These are phyloP conservation scores for Poeciliopsis turneri DNA, from an alignment of 2,797 vertebrate species.

Conservation along the genomic window DNA sequence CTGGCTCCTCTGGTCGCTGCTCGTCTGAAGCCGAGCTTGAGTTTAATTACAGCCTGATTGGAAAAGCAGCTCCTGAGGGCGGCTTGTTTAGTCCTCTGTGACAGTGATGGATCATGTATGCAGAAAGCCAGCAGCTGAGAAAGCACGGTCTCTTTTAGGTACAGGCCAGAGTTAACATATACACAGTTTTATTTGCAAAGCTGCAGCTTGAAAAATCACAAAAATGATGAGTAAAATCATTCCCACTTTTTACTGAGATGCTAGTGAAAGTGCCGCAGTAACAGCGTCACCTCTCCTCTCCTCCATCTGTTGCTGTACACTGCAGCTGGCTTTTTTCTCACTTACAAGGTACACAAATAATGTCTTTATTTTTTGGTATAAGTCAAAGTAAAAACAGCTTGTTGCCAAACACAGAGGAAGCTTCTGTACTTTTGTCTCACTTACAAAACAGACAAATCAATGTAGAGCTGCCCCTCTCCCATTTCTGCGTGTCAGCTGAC, in stretches of 20 bases:
- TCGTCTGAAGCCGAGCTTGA: conserved; percentile 64
- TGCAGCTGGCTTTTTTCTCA: background rate
- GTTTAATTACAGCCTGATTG: conserved; percentile 78
- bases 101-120: conserved; percentile 77
- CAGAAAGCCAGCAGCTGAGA: conserved; percentile 35
- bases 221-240: background rate
- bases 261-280: background rate
- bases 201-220: background rate
- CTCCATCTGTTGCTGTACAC: background rate
- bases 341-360: background rate
- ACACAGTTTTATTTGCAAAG: conserved; percentile 21
- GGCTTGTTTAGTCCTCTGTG: conserved; percentile 62
- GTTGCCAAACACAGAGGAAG: background rate
- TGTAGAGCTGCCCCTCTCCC: background rate
- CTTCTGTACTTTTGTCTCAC: background rate
- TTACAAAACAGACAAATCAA: background rate
- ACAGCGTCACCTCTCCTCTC: background rate
- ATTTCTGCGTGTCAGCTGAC: background rate
- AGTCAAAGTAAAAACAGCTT: background rate
- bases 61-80: conserved; percentile 75
- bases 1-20: conserved; percentile 42
- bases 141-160: background rate
- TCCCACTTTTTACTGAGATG: background rate
- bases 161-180: background rate
- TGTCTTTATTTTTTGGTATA: background rate